phyloP scores from a whole-genome alignment of 2,797 vertebrate genomes.

The Numenius phaeopus region DNA sequence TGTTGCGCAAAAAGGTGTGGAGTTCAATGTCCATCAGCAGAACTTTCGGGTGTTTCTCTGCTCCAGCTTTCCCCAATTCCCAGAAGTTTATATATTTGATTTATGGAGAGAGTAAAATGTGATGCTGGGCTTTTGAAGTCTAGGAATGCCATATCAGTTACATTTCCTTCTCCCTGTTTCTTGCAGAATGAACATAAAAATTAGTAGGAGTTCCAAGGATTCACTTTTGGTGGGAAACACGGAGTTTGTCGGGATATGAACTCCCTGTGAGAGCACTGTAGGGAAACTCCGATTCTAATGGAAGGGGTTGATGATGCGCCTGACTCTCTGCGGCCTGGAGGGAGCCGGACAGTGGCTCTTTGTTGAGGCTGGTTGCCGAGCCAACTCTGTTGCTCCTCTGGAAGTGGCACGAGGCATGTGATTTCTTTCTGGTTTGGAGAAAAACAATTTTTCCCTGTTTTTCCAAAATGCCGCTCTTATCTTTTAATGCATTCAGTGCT shows the following conservation, averaged over 20 bases:
- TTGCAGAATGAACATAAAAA: rapidly evolving
- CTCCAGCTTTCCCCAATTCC: rapidly evolving
- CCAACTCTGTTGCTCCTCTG: background rate
- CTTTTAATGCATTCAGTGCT: background rate
- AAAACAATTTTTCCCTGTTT: conserved; percentile 56
- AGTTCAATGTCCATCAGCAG: background rate
- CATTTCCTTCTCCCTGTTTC: background rate
- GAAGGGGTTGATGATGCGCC: background rate
- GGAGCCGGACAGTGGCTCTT: conserved; percentile 49
- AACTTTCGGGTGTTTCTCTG: background rate
- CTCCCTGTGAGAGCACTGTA: rapidly evolving
- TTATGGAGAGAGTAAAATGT: background rate
- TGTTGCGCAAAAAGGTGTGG: rapidly evolving
- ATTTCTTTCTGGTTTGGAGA: background rate
- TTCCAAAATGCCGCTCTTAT: background rate
- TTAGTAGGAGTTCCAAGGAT: background rate
- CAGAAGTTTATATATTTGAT: background rate
- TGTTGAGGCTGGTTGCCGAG: conserved; percentile 5
- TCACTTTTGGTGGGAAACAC: background rate
- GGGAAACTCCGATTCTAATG: background rate
- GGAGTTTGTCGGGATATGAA: rapidly evolving
- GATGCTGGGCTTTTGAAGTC: background rate
- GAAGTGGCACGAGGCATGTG: conserved; percentile 9
- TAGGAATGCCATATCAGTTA: rapidly evolving
- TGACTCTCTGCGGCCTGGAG: background rate